phyloP scores from a whole-genome alignment of 2,113 vertebrate species.

The Hystrix brachyura region DNA sequence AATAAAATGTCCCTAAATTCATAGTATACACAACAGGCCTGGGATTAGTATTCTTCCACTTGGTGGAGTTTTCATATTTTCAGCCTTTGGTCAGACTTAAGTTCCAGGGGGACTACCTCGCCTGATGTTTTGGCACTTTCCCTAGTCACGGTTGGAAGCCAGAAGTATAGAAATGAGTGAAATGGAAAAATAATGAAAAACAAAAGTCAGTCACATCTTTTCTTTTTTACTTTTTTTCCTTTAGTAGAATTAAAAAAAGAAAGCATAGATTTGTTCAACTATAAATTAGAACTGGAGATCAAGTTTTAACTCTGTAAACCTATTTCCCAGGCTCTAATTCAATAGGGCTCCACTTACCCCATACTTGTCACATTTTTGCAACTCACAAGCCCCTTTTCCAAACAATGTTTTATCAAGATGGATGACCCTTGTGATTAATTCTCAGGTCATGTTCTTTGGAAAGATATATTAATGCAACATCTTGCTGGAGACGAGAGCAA shows the following conservation, averaged over 20 bases:
- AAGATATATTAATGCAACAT: not conserved
- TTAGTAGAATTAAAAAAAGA: not conserved
- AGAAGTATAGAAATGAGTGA: slow-evolving; percentile 74
- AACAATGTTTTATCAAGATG: slow-evolving; percentile 53
- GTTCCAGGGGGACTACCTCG: slow-evolving; percentile 62
- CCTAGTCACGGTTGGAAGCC: slow-evolving; percentile 75
- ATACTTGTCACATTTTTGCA: slow-evolving; percentile 14
- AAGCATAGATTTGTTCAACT: slow-evolving; percentile 14
- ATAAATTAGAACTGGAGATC: slow-evolving; percentile 33
- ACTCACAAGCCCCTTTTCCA: slow-evolving; percentile 36
- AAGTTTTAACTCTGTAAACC: slow-evolving; percentile 40
- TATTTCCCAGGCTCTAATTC: slow-evolving; percentile 48
- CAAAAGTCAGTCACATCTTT: slow-evolving; percentile 72
- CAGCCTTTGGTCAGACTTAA: slow-evolving; percentile 69
- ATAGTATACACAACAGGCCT: slow-evolving; percentile 22
- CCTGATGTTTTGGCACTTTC: slow-evolving; percentile 73
- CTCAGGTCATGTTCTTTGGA: slow-evolving; percentile 17
- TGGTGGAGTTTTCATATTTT: slow-evolving; percentile 76
- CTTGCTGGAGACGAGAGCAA: slow-evolving; percentile 19
- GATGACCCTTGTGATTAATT: slow-evolving; percentile 25
- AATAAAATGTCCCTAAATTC: slow-evolving; percentile 58
- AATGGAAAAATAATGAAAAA: slow-evolving; percentile 82
- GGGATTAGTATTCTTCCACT: slow-evolving; percentile 52
- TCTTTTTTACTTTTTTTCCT: slow-evolving; percentile 17
- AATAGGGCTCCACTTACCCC: not conserved